Conservation (phyloP, 1,140 invertebrate species). For the Chionoecetes opilio region DNA sequence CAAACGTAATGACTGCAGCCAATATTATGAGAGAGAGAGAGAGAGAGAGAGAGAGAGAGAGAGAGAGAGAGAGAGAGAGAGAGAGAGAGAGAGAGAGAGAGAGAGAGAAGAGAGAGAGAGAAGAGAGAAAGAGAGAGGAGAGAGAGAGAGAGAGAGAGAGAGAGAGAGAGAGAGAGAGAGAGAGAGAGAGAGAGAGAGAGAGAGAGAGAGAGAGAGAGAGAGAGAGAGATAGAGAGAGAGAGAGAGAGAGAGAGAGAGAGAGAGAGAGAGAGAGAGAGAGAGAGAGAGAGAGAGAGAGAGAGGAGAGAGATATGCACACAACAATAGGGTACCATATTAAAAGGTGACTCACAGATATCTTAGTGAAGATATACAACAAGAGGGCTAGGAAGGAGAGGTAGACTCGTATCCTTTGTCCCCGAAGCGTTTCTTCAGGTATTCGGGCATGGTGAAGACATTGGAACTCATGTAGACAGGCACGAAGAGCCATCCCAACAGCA, state of each 20-base stretch:
- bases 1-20: not conserved
- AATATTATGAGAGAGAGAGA: not conserved
- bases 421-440: conserved; percentile 58
- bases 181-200: too few relatives aligned
- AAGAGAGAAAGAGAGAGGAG: too few relatives aligned
- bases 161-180: too few relatives aligned
- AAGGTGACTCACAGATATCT: conserved; percentile 85
- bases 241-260: too few relatives aligned
- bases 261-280: too few relatives aligned
- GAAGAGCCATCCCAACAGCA: conserved; percentile 86
- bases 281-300: too few relatives aligned
- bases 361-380: conserved; percentile 86
- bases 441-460: conserved; percentile 52
- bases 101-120: too few relatives aligned
- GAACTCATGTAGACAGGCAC: conserved; percentile 83
- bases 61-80: too few relatives aligned
- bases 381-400: conserved; percentile 86
- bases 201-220: too few relatives aligned
- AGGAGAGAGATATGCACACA: not conserved
- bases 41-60: not conserved
- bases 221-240: too few relatives aligned
- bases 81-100: too few relatives aligned
- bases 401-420: conserved; percentile 84
- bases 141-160: too few relatives aligned
- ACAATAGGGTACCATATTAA: not conserved